Base-by-base conservation (phyloP, 2,797 vertebrate genomes). In the Cyprinodon diabolis region DNA sequence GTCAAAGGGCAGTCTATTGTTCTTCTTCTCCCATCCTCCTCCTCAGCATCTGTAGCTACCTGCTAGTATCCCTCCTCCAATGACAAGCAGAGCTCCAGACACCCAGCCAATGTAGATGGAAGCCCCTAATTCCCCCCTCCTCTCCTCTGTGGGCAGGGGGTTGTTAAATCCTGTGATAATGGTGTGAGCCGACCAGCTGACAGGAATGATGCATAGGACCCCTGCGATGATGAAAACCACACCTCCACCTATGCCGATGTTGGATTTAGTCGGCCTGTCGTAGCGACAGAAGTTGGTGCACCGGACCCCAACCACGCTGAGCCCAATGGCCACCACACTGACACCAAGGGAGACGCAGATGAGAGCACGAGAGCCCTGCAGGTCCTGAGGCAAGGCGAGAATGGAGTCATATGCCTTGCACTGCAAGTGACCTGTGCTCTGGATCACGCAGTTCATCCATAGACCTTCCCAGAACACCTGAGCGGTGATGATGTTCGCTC, bases 361-460 rank as follows among this genome's bases (percentile, higher is more conserved):
- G 63, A 95, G 78, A 47, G 91, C 95, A 66, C 94, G 83, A 48
- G 92, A 85, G 0, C 77, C 93, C 86, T 95, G 95, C 66, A 94
- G 90, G 2, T 92, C 87, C 63, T 83, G 89, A 3, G 92, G 83
- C 12, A 96, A 74, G 60, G 93, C 95, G 82, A 96, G 83, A 2
- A 95, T 0, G 0, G 95, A 95, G 88, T 94, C 91, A 2, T 93
- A 95, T 23, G 77, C 88, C 72, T 94, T 94, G 60, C 95, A 95
- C 79, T 95, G 95, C 2, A 87, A 77, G 0, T 95, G 91, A 0
- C 94, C 92, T 0, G 94, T 95, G 87, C 95, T 95, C 91, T 95
- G 94, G 66, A 95, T 69, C 71, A 96, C 94, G 23, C 95, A 96
- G 76, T 91, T 93, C 94, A 96, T 96, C 95, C 95, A 96, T 66